Percentiles rank a stretch among this genome's conserved stretches.
phyloP scores from a whole-genome alignment of 92 coral and sea anemone species.

The Zoanthus gigantus region DNA sequence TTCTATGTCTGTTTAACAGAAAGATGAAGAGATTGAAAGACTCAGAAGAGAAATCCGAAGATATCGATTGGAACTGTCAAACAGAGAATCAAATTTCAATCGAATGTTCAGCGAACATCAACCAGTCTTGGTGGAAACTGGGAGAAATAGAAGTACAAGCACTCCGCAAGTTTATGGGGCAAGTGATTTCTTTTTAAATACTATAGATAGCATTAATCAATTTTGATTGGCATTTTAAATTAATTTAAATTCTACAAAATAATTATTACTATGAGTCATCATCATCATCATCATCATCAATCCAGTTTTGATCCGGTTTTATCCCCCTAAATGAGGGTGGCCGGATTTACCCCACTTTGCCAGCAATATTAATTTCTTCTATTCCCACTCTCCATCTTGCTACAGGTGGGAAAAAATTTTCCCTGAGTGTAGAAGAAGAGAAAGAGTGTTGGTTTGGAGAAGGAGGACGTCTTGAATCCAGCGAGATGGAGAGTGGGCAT shows the following conservation, averaged over 20 bases:
- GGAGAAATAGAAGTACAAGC: constrained; percentile 48
- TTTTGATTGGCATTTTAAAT: background rate
- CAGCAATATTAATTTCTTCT: too few species aligned
- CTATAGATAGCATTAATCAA: background rate
- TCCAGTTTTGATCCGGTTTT: too few species aligned
- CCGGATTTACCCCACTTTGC: too few species aligned
- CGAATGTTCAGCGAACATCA: constrained; percentile 93
- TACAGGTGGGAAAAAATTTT: too few species aligned
- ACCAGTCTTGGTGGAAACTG: constrained; percentile 82
- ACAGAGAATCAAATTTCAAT: constrained; percentile 94
- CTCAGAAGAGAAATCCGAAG: constrained; percentile 93
- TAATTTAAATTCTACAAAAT: background rate
- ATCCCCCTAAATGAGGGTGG: too few species aligned
- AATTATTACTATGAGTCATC: too few species aligned
- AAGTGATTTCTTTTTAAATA: background rate
- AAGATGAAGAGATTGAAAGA: constrained; percentile 90
- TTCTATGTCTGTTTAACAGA: constrained; percentile 53
- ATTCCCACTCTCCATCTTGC: too few species aligned
- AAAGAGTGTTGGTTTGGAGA: too few species aligned
- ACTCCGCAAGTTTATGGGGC: constrained; percentile 28
- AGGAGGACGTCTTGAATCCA: too few species aligned
- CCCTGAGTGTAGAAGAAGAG: too few species aligned
- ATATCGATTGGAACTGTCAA: constrained; percentile 91
- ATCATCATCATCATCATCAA: too few species aligned
- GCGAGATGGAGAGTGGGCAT: too few species aligned